Evolutionary conservation across 2,888 invertebrate genomes (phyloP), one percentile per base, ranked within the genome.

Genomic region (Stenichneumon culpator): DNA sequence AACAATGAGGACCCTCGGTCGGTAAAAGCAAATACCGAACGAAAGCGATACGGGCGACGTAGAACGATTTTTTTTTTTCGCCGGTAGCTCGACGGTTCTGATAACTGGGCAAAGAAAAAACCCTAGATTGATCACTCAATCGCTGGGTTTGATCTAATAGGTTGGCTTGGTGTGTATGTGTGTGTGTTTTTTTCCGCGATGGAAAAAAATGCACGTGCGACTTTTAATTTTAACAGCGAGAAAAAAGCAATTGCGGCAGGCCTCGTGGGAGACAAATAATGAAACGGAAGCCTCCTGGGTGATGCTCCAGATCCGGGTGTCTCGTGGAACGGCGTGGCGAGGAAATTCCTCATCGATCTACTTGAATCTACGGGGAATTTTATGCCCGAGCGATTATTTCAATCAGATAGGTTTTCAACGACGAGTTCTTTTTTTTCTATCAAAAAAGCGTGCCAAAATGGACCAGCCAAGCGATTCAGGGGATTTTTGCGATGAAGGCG

Each of bases 1-100:
- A 81, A 81, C 69, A 79, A 82, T 82, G 74, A 65, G 22, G 22
- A 9, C 22, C 19, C 79, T 50, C 82, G 73, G 60, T 79, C 54
- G 54, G 78, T 79, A 54, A 63, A 39, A 57, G 57, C 54, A 79
- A 74, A 82, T 74, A 82, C 54, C 54, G 60, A 65, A 65, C 19
- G 36, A 72, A 11, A 78, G 63, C 73, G 78, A 79, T 68, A 54
- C 22, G 65, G 50, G 36, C 44, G 11, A 19, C 14, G 57, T 57
- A 3, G 11, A 57, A 57, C 57, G 57, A 57, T 57, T 57, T 57
- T 57, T 54, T 54, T 54, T 19, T 36, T 36, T 6, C 19, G 22
- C 25, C 25, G 25, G 25, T 4, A 14, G 19, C 22, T 54, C 54
- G 54, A 19, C 22, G 9, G 39, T 1, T 11, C 39, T 39, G 39